A percentile compares a stretch with the other conserved stretches of the same genome.
These are phyloP conservation scores for Pseudochaenichthys georgianus DNA, from an alignment of 2,797 vertebrate genomes.

Conservation along the genomic window DNA sequence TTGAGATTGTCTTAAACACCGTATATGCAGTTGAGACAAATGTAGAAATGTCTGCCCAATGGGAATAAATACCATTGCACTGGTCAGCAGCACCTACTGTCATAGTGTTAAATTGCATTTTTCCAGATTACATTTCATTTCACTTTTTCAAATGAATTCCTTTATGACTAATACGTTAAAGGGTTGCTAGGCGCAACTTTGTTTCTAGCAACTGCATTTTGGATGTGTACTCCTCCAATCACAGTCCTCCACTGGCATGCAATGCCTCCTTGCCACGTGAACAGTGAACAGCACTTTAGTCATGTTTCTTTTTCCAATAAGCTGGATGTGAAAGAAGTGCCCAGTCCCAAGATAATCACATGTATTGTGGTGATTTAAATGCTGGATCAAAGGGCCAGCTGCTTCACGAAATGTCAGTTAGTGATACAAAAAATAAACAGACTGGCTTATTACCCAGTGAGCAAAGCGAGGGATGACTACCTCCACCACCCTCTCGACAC, in stretches of 20 bases:
- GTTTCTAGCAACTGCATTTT: conserved; percentile 5
- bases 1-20: neutral
- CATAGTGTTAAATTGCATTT: neutral
- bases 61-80: neutral
- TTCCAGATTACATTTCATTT: neutral
- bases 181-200: neutral
- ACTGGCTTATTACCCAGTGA: conserved; percentile 51
- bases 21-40: neutral
- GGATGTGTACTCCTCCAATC: conserved; percentile 22
- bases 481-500: conserved; percentile 40
- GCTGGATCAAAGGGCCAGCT: conserved; percentile 66
- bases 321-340: conserved; percentile 55
- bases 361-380: conserved; percentile 70
- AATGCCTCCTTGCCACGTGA: neutral
- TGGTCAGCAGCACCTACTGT: conserved; percentile 5
- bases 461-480: conserved; percentile 52
- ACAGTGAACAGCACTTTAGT: conserved; percentile 53
- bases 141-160: neutral
- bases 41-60: neutral
- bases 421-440: conserved; percentile 64
- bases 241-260: conserved; percentile 30
- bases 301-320: conserved; percentile 62
- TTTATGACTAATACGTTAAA: conserved; percentile 7
- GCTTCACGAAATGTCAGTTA: conserved; percentile 66
- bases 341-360: conserved; percentile 68